Conservation (phyloP, 2,113 vertebrate species). For the Lepus europaeus region DNA sequence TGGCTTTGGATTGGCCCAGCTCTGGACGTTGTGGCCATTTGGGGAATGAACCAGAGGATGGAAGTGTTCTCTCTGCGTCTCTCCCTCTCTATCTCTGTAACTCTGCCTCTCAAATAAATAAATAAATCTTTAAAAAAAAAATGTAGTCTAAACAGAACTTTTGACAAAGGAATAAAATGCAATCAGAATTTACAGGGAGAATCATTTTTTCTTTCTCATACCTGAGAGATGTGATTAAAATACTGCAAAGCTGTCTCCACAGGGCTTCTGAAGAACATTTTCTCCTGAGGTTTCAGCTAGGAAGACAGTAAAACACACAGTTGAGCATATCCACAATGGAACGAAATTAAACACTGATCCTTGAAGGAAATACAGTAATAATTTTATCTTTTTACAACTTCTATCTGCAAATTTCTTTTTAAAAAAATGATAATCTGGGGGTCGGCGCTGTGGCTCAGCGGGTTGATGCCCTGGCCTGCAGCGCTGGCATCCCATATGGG, state of each 20-base stretch:
- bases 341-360: slow-evolving; percentile 49
- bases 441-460: too few relatives aligned
- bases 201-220: slow-evolving; percentile 76
- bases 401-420: neutral
- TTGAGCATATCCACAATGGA: slow-evolving; percentile 37
- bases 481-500: too few relatives aligned
- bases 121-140: neutral
- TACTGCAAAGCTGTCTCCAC: slow-evolving; percentile 88
- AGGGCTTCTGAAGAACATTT: slow-evolving; percentile 91
- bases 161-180: slow-evolving; percentile 52
- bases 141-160: slow-evolving; percentile 45
- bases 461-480: too few relatives aligned
- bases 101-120: too few relatives aligned
- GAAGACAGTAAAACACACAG: slow-evolving; percentile 40
- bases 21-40: too few relatives aligned
- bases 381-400: neutral
- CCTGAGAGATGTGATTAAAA: slow-evolving; percentile 91
- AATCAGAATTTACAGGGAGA: slow-evolving; percentile 33
- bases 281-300: slow-evolving; percentile 93
- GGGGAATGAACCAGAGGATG: too few relatives aligned
- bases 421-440: slow-evolving; percentile 2
- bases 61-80: too few relatives aligned
- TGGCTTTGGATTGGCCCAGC: too few relatives aligned
- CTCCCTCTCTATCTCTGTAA: too few relatives aligned
- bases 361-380: slow-evolving; percentile 56